Base-by-base conservation (phyloP, 2,888 invertebrate genomes). In the Yponomeuta evonymella region DNA sequence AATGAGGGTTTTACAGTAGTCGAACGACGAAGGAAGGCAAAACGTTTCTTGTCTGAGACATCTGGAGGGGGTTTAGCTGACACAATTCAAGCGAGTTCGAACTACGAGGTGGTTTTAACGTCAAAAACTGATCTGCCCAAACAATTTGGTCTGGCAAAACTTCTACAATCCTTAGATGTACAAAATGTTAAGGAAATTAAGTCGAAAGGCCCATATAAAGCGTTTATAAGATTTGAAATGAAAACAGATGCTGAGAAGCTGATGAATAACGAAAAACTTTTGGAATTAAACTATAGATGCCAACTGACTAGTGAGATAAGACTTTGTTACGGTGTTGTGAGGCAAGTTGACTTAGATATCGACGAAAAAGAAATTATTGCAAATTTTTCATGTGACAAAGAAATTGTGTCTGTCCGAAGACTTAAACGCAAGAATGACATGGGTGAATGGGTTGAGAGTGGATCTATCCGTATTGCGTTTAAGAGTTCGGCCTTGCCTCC, bases 121-220 rank as follows among this genome's bases (percentile, higher is more conserved):
- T 48, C 48, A 48, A 48, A 48, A 48, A 48, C 48, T 48, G 48
- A 5, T 48, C 48, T 67, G 23, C 67, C 67, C 12, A 67, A 67
- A 23, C 67, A 67, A 67, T 30, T 67, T 15, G 67, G 43, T n/a
- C 15, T 67, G 67, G 67, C 67, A 12, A 67, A 67, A 43, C 15
- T 43, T 30, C 15, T 67, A n/a, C 10, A 43, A 48, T 11, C 36
- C 15, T 9, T n/a, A 36, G 10, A 67, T 8, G 15, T 67, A 2
- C 4, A 67, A 36, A 43, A 67, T 48, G 33, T 67, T n/a, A 2
- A 10, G 33, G 33, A 12, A 65, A 65, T 65, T 11, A 65, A 65
- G 30, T 65, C 12, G 4, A 65, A 65, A 65, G 23, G 23, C 65
- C 67, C 67, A 2, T 67, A 67, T 12, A 67, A 67, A 23, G 67